Evolutionary conservation across 2,113 vertebrate genomes (phyloP).

Genomic region (Rhynchomys soricoides): DNA sequence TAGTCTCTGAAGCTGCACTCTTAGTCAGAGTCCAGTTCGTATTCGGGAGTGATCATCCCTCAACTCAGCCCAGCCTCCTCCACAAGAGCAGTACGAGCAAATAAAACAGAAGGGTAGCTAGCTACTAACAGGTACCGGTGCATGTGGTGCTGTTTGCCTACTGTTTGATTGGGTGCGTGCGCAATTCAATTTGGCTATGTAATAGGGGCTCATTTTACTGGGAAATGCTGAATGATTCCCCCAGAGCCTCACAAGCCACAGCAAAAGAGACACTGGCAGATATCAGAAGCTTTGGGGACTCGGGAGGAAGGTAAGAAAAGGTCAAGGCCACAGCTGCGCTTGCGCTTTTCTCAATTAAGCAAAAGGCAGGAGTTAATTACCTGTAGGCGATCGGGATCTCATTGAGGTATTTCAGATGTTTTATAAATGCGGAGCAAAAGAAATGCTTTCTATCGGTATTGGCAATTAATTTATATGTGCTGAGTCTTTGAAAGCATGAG

Average conservation of each 20-base stretch:
- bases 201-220: slow-evolving; percentile 22
- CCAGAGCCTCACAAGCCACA: neutral
- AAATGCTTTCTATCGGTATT: slow-evolving; percentile 27
- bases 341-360: slow-evolving; percentile 60
- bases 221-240: neutral
- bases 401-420: slow-evolving; percentile 53
- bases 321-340: slow-evolving; percentile 39
- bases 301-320: slow-evolving; percentile 17
- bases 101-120: slow-evolving; percentile 24
- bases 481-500: slow-evolving; percentile 11
- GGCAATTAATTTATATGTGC: slow-evolving; percentile 43
- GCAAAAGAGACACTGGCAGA: neutral
- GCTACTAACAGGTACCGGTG: slow-evolving; percentile 48
- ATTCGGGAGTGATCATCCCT: neutral
- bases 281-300: slow-evolving; percentile 23
- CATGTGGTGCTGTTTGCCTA: slow-evolving; percentile 5
- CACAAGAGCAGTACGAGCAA: slow-evolving; percentile 31
- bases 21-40: slow-evolving; percentile 14
- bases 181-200: slow-evolving; percentile 43
- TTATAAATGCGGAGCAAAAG: slow-evolving; percentile 46
- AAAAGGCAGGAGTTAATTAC: slow-evolving; percentile 59
- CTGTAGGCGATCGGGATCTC: slow-evolving; percentile 2
- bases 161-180: slow-evolving; percentile 8
- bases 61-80: neutral
- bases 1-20: neutral